Percentiles rank a stretch among this genome's conserved stretches.
phyloP scores from a whole-genome alignment of 2,797 vertebrate species.

The Xenopus petersii region DNA sequence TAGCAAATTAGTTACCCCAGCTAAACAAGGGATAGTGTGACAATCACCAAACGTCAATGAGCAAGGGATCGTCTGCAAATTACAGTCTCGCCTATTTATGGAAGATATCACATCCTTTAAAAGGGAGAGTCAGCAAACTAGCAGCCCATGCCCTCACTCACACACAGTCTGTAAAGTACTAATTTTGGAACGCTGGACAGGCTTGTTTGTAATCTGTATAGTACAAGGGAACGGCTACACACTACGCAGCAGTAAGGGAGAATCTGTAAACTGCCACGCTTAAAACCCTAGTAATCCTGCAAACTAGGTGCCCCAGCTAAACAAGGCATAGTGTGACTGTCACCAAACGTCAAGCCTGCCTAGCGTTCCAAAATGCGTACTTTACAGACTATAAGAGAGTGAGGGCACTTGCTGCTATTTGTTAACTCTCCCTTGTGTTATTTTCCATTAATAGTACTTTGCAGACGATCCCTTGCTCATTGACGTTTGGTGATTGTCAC shows the following conservation, averaged over 20 bases:
- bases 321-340: too few relatives aligned
- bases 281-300: too few relatives aligned
- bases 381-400: not conserved
- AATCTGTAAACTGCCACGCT: too few relatives aligned
- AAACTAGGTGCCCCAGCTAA: too few relatives aligned
- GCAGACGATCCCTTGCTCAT: not conserved
- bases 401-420: not conserved
- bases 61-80: not conserved
- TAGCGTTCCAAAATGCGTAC: not conserved
- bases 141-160: not conserved
- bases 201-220: too few relatives aligned
- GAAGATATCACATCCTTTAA: not conserved
- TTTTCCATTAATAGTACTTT: not conserved
- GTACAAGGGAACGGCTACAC: not conserved
- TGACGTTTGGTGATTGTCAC: too few relatives aligned
- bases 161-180: slow-evolving; percentile 1
- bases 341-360: too few relatives aligned
- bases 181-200: too few relatives aligned
- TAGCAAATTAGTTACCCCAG: not conserved
- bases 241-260: too few relatives aligned
- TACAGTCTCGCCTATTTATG: not conserved
- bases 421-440: not conserved
- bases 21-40: not conserved
- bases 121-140: not conserved
- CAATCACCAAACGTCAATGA: not conserved